phyloP scores from a whole-genome alignment of 2,797 vertebrate genomes.

The Acipenser ruthenus region DNA sequence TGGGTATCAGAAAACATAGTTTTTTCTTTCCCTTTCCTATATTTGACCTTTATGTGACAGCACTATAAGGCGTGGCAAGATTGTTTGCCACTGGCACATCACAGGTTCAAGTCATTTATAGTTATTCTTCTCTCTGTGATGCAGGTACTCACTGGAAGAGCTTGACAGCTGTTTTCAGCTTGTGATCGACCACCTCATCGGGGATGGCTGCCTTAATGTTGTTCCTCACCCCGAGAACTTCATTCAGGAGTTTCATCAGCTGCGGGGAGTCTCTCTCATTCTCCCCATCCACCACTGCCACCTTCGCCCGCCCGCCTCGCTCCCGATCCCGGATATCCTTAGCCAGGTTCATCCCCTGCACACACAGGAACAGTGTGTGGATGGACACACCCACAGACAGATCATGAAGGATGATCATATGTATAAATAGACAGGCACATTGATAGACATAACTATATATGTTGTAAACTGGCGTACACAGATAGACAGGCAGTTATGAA shows the following conservation, averaged over 20 bases:
- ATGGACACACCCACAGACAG: neutral
- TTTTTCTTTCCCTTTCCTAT: no score
- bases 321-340: conserved; percentile 81
- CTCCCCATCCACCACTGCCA: conserved; percentile 70
- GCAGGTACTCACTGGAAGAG: conserved; percentile 69
- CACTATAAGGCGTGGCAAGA: no score
- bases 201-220: conserved; percentile 51
- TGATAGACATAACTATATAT: neutral
- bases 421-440: neutral
- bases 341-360: conserved; percentile 70
- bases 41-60: no score
- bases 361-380: neutral
- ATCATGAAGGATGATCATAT: neutral
- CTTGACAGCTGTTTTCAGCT: conserved; percentile 59
- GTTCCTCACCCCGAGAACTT: conserved; percentile 53
- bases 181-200: conserved; percentile 61
- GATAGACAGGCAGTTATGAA: neutral
- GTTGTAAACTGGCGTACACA: neutral
- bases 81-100: no score
- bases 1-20: no score
- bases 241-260: conserved; percentile 63
- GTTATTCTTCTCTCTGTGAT: neutral
- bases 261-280: conserved; percentile 45
- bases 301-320: conserved; percentile 64
- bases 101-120: no score